Base-by-base conservation (phyloP, 2,888 invertebrate genomes). In the Ennomos quercinarius region DNA sequence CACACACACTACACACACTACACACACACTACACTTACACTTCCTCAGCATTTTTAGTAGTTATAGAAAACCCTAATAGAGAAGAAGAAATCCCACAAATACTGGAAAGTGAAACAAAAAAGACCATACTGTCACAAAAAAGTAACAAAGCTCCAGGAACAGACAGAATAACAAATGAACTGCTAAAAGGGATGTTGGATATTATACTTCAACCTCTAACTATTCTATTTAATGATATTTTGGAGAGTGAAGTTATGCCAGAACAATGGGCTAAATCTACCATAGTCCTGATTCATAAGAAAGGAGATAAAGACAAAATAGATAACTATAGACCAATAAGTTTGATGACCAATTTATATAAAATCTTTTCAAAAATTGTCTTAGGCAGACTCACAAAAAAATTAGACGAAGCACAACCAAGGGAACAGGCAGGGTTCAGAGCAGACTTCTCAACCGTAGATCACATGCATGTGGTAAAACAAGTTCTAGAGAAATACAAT, bases 381-480 rank as follows among this genome's bases (percentile, higher is more conserved):
- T 40, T 70, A 3, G 50, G 58, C 1, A 52, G 65, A 13, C 1
- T 66, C 17, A 57, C 66, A 38, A 57, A 50, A 10, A 37, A 12
- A 3, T 11, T 70, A 9, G 71, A 73, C 13, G 64, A 64, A 45
- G 50, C 67, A 10, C 68, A 71, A 50, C 68, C 70, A 6, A 62
- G 9, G 9, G 71, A 71, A 49, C 68, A 70, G 47, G 70, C 69
- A 9, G 71, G 68, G 1, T 73, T 70, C 46, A 41, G 67, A 10
- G 43, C 27, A 8, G 54, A 47, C 6, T 71, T 54, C 27, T 70
- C 67, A 13, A 66, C 66, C 0, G 34, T 67, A 0, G 68, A 74
- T 35, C 71, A 71, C 13, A 70, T 73, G 1, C 64, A 68, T 9
- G 50, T 49, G 4, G 37, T 70, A 9, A 67, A 51, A 42, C 69